A percentile compares a stretch with the other conserved stretches of the same genome.
These are phyloP conservation scores for Erebia ligea DNA, from an alignment of 2,888 invertebrate genomes.

Conservation along the genomic window DNA sequence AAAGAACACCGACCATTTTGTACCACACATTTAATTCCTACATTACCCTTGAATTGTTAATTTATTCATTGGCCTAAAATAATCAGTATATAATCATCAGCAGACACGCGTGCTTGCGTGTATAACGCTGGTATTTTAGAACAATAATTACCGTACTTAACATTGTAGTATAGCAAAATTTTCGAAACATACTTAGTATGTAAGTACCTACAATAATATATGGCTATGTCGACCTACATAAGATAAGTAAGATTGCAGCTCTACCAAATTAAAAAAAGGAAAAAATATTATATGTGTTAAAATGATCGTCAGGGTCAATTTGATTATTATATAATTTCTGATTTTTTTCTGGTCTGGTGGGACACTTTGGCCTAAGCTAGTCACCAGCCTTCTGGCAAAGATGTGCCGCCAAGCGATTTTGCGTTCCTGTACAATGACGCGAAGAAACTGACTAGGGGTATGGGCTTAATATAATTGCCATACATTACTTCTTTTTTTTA, in stretches of 20 bases:
- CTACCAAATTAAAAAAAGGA: not conserved
- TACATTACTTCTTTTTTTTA: too few relatives aligned
- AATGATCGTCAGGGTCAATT: too few relatives aligned
- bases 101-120: conserved; percentile 65
- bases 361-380: too few relatives aligned
- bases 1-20: conserved; percentile 30
- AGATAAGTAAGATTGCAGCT: conserved; percentile 27
- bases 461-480: too few relatives aligned
- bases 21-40: conserved; percentile 43
- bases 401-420: too few relatives aligned
- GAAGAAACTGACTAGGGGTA: too few relatives aligned
- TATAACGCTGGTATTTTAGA: conserved; percentile 52
- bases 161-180: conserved; percentile 46
- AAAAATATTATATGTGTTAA: too few relatives aligned
- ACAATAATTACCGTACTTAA: conserved; percentile 64
- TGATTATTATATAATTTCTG: too few relatives aligned
- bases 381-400: too few relatives aligned
- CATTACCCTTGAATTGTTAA: conserved; percentile 64
- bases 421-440: too few relatives aligned
- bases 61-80: conserved; percentile 60
- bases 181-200: conserved; percentile 54
- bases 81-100: conserved; percentile 60
- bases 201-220: conserved; percentile 39
- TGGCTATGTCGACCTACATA: conserved; percentile 58
- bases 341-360: too few relatives aligned